phyloP scores from a whole-genome alignment of 2,113 vertebrate genomes.

The Mystacornis crossleyi region DNA sequence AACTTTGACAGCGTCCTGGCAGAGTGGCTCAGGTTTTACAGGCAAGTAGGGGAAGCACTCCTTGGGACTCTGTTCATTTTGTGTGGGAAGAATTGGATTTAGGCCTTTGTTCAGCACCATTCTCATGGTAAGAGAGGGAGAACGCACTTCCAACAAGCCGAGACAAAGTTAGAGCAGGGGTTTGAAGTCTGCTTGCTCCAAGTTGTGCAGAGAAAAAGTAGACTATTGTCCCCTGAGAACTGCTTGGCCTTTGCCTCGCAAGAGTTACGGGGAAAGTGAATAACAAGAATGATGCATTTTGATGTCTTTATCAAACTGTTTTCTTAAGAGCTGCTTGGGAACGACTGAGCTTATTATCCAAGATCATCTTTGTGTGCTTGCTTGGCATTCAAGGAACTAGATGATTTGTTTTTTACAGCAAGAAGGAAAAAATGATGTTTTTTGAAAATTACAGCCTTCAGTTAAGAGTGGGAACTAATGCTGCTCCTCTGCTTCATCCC shows the following conservation, averaged over 20 bases:
- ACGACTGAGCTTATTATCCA: not conserved
- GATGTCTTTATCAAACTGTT: not conserved
- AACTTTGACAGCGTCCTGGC: not conserved
- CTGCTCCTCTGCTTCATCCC: not conserved
- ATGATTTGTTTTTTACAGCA: slow-evolving; percentile 40
- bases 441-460: slow-evolving; percentile 44
- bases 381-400: not conserved
- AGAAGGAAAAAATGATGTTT: not conserved
- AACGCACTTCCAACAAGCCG: not conserved
- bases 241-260: not conserved
- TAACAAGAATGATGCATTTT: not conserved
- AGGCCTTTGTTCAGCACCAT: not conserved
- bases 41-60: not conserved
- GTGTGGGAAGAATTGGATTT: not conserved
- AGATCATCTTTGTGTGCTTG: not conserved
- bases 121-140: not conserved
- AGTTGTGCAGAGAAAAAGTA: not conserved
- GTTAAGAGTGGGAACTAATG: not conserved
- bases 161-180: not conserved
- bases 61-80: not conserved
- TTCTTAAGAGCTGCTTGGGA: not conserved
- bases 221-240: not conserved
- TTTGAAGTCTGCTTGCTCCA: not conserved
- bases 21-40: not conserved
- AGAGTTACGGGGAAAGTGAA: not conserved